phyloP scores from a whole-genome alignment of 2,797 vertebrate species.

The Mustela erminea region DNA sequence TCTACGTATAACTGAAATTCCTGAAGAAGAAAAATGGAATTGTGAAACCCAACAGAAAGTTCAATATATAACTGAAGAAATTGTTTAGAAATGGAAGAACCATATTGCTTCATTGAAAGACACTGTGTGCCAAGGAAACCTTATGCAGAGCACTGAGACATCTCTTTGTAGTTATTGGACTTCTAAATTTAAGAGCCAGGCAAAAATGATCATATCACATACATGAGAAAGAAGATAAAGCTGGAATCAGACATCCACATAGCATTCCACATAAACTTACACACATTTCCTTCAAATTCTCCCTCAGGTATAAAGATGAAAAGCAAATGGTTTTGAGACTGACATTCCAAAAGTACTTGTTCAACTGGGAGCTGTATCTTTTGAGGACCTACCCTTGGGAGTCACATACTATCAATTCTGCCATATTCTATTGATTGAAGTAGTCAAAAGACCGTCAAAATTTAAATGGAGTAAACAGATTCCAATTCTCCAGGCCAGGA shows the following conservation, averaged over 20 bases:
- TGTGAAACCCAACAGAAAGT: neutral
- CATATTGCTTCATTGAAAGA: neutral
- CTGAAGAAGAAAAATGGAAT: slow-evolving; percentile 35
- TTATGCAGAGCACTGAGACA: neutral
- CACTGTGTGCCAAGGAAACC: neutral
- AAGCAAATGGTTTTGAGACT: neutral
- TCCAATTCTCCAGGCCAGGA: neutral
- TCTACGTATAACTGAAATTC: neutral
- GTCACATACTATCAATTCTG: neutral
- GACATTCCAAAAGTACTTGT: neutral
- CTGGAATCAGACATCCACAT: neutral
- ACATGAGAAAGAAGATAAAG: neutral
- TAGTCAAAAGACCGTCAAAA: neutral
- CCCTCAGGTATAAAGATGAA: neutral
- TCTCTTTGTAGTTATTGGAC: neutral
- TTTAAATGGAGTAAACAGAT: neutral
- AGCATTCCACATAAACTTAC: neutral
- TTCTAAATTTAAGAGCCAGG: neutral
- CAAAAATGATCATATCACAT: neutral
- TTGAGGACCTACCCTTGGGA: neutral
- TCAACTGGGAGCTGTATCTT: neutral
- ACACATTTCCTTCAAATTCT: neutral
- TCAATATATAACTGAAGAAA: slow-evolving; percentile 1
- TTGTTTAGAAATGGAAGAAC: neutral
- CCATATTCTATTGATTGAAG: neutral